Evolutionary conservation across 2,888 invertebrate species (phyloP), one percentile per base, ranked within the genome.

Genomic region (Villa cingulata): DNA sequence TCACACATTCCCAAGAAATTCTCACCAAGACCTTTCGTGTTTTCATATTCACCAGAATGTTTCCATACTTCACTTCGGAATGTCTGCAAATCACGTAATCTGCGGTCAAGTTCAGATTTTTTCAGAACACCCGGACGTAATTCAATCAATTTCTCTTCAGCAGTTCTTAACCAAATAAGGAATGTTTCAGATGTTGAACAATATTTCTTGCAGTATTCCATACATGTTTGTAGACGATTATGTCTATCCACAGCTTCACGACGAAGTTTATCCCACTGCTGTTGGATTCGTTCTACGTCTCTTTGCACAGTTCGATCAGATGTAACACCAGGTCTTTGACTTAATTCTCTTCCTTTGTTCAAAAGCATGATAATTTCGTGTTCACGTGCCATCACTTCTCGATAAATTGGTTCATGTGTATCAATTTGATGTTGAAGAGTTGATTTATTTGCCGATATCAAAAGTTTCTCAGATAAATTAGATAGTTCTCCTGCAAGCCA

Each of bases 51-150:
- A 12, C 91, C 91, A 15, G 89, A 86, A 60, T 74, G 87, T 66
- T 91, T 89, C 83, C 91, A 87, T 1, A 94, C 82, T 59, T 95
- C 95, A 60, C 91, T 92, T 57, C 92, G 80, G 74, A 95, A 86
- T 43, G 78, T 78, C 59, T 91, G 89, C 47, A 94, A 71, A 58
- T 94, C 92, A 45, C 85, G 81, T 5, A 95, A 72, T 62, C 91
- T 90, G 56, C 84, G 84, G 62, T 90, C 90, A 16, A 92, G 80
- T 57, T 89, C 88, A 50, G 83, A 80, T 61, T 86, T 85, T 53
- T 86, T 86, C 70, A 91, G 84, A 2, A 82, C 81, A 1, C 83
- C 80, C 0, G 89, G 83, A 19, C 80, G 81, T 18, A 92, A 72
- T 53, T 80, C 77, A 46, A 83, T 79, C 15, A 94, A 72, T 56